Evolutionary conservation across 1,140 invertebrate genomes (phyloP), one percentile per base, ranked within the genome.

Genomic region (Gryon sp.): DNA sequence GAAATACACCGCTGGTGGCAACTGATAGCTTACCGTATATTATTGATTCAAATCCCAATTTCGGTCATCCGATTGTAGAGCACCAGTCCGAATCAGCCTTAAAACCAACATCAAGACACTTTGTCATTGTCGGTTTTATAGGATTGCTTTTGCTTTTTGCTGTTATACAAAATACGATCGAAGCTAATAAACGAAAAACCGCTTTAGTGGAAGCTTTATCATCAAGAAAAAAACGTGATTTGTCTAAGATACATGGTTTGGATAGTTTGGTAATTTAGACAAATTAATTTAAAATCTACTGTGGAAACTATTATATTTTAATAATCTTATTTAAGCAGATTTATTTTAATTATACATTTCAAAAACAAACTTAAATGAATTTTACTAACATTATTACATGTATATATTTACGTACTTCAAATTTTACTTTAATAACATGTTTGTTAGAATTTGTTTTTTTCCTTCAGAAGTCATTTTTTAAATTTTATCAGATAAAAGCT

Each of bases 41-140:
- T 60, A 76, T 72, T 28, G 73, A 79, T 12, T 0, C 55, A 2
- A 68, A 11, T 63, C 28, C 63, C 6, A 74, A 45, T 60, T 74
- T 53, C 11, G 62, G 41, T 36, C 40, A 78, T 55, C 45, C 30
- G 9, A 28, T 74, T 46, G 24, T 34, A 0, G 55, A 69, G 14
- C 26, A 48, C 15, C 48, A 73, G 48, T 70, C 73, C 3, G 82
- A 86, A 16, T 73, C 81, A 7, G 73, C 84, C 1, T 18, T 89
- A 4, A 82, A 78, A n/a, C 72, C 83, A 3, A 75, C 81, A 2
- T 59, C 84, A 0, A 89, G 87, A 66, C 87, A 87, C 32, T 82
- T 88, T 30, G 52, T 86, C 1, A 75, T 89, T 50, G 86, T 87
- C 52, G 84, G 87, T 20, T 89, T 89, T 50, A 88, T 89, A 45